These are phyloP conservation scores for Tipula confusa DNA, from an alignment of 2,888 invertebrate genomes.

Conservation along the genomic window DNA sequence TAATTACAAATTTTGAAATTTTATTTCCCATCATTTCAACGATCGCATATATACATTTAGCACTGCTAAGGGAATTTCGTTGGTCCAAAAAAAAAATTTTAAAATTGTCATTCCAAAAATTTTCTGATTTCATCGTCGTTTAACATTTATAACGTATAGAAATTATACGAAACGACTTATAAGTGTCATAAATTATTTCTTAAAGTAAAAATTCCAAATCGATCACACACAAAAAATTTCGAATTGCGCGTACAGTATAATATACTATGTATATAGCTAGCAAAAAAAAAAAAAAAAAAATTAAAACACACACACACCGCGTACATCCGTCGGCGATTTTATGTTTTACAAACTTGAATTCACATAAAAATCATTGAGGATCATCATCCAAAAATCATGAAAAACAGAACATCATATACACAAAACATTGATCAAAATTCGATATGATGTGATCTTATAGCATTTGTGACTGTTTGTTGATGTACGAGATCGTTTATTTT, in stretches of 20 bases:
- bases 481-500: background rate
- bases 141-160: background rate
- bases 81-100: background rate
- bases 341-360: constrained; percentile 29
- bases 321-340: constrained; percentile 29
- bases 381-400: constrained; percentile 12
- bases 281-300: too few relatives aligned
- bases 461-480: background rate
- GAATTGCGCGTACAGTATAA: background rate
- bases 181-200: constrained; percentile 30
- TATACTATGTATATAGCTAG: background rate
- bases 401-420: background rate
- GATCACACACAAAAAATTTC: background rate
- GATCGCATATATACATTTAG: background rate
- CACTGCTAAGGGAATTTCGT: background rate
- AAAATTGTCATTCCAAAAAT: background rate
- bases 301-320: too few relatives aligned
- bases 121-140: background rate
- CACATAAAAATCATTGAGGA: constrained; percentile 27
- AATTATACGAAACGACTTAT: constrained; percentile 20
- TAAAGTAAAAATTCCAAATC: constrained; percentile 9
- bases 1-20: background rate
- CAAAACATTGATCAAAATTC: background rate
- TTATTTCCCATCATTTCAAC: background rate
- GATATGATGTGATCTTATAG: background rate